Percentiles rank a stretch among this genome's conserved stretches.
Evolutionary conservation across 1,140 invertebrate species (phyloP).

Genomic region (Pomacea maculata): DNA sequence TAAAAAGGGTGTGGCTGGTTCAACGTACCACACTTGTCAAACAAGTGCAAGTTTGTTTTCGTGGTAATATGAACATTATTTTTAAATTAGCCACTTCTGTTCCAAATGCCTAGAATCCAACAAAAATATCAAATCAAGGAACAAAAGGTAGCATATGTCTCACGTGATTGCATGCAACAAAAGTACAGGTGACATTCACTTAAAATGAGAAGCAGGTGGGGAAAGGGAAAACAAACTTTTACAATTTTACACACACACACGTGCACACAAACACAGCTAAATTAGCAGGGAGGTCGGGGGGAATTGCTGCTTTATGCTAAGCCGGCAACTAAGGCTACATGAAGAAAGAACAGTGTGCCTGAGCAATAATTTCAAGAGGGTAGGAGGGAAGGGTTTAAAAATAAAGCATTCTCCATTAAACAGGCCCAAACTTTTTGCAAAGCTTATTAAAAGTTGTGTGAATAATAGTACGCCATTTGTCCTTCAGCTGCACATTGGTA

Average conservation of each 20-base stretch:
- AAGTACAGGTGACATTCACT: too few species aligned
- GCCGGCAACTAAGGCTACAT: not conserved
- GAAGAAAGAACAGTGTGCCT: not conserved
- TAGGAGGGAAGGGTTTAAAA: not conserved
- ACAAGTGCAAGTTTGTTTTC: too few species aligned
- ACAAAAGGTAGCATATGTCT: too few species aligned
- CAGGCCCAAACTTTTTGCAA: not conserved
- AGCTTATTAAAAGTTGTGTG: not conserved
- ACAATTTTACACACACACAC: not conserved
- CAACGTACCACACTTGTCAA: too few species aligned
- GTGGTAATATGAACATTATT: too few species aligned
- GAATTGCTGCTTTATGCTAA: not conserved
- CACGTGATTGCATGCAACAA: too few species aligned
- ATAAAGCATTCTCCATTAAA: not conserved
- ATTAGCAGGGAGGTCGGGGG: not conserved
- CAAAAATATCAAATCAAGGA: too few species aligned
- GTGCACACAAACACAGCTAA: not conserved
- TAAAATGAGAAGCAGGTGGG: too few species aligned
- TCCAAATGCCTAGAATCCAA: too few species aligned
- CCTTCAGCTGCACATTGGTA: slow-evolving; percentile 37
- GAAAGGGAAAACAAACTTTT: too few species aligned
- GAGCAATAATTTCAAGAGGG: not conserved
- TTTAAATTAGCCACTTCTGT: too few species aligned
- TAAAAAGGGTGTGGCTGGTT: too few species aligned
- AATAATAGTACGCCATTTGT: slow-evolving; percentile 37